A percentile compares a stretch with the other conserved stretches of the same genome.
Evolutionary conservation across 1,140 invertebrate genomes (phyloP).

Genomic region (Galendromus occidentalis): DNA sequence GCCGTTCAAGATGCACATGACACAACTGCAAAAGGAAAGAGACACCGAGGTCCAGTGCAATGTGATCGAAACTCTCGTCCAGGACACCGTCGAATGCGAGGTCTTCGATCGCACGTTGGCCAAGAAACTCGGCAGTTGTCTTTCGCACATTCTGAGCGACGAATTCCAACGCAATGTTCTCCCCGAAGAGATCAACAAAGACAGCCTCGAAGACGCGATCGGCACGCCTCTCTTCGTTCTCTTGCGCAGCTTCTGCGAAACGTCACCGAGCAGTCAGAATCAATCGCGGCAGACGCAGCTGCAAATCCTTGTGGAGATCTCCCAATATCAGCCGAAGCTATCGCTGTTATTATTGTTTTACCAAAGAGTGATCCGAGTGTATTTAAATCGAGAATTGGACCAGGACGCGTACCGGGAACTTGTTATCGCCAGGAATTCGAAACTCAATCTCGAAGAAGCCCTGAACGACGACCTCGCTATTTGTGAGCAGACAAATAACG

Average conservation of each 20-base stretch:
- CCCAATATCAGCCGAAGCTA: conserved; percentile 5
- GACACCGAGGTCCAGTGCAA: background rate
- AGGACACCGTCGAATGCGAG: conserved; percentile 17
- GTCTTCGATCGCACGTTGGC: conserved; percentile 42
- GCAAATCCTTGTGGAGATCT: conserved; percentile 13
- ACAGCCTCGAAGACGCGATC: conserved; percentile 48
- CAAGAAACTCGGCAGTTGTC: conserved; percentile 29
- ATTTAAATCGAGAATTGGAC: conserved; percentile 29
- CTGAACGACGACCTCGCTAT: conserved; percentile 46
- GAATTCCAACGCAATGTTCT: conserved; percentile 34
- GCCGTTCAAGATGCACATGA: conserved; percentile 3
- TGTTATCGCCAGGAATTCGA: conserved; percentile 28
- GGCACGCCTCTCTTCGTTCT: conserved; percentile 57
- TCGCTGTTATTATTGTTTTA: conserved; percentile 4
- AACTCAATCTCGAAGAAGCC: conserved; percentile 45
- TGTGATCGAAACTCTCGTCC: background rate
- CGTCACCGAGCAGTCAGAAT: background rate
- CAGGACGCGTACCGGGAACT: conserved; percentile 24
- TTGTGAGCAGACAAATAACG: conserved; percentile 47
- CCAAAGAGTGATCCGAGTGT: conserved; percentile 5
- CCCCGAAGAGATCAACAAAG: conserved; percentile 32
- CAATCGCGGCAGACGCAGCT: conserved; percentile 5
- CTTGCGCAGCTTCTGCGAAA: conserved; percentile 31
- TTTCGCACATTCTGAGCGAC: conserved; percentile 32
- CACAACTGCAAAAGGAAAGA: background rate